Percentiles rank a stretch among this genome's conserved stretches.
phyloP scores from a whole-genome alignment of 2,797 vertebrate species.

The Tachyglossus aculeatus region DNA sequence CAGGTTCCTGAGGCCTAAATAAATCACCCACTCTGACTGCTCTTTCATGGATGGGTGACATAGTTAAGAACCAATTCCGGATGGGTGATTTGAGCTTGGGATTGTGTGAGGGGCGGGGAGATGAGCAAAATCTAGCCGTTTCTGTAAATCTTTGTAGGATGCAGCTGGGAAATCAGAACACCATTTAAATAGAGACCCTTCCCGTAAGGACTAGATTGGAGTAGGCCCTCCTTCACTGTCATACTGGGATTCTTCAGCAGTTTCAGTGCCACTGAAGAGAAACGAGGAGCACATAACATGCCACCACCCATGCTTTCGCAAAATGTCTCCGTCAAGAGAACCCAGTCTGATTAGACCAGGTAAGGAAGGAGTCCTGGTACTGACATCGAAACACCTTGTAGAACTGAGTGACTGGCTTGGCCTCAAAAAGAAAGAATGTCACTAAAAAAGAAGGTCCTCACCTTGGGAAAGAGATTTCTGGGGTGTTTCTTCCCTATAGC shows the following conservation, averaged over 20 bases:
- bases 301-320: background rate
- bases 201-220: background rate
- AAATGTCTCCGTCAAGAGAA: constrained; percentile 8
- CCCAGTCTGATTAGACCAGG: background rate
- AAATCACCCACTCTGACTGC: background rate
- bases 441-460: background rate
- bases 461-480: background rate
- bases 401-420: background rate
- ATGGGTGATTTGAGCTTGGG: constrained; percentile 16
- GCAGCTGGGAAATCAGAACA: constrained; percentile 1
- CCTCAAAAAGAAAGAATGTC: constrained; percentile 16
- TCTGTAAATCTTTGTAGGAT: background rate
- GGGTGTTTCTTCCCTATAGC: background rate
- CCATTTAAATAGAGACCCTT: background rate
- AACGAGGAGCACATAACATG: background rate
- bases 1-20: constrained; percentile 30
- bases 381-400: background rate
- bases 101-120: background rate
- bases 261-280: constrained; percentile 3
- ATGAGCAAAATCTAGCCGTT: background rate
- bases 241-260: background rate
- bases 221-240: constrained; percentile 1
- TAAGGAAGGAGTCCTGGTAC: background rate
- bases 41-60: constrained; percentile 18
- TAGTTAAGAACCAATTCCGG: constrained; percentile 4